Conservation (phyloP, 1,140 invertebrate genomes). For the Zaprionus lachaisei region DNA sequence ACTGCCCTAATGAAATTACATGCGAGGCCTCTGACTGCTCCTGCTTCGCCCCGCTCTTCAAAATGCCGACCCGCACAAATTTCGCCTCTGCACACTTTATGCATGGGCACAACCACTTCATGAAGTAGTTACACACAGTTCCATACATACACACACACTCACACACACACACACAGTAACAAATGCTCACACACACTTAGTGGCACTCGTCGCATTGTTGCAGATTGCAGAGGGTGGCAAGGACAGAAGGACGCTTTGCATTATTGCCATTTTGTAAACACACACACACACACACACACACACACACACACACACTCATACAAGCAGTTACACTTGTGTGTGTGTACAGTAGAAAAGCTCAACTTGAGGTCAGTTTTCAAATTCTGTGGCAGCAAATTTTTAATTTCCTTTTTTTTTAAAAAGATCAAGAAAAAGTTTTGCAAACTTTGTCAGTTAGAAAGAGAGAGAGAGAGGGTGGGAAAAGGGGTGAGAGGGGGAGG, state of each 20-base stretch:
- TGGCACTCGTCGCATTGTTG: conserved; percentile 14
- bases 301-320: conserved; percentile 7
- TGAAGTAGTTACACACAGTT: conserved; percentile 12
- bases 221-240: not conserved
- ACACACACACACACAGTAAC: not conserved
- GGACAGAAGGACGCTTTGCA: conserved; percentile 32
- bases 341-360: conserved; percentile 27
- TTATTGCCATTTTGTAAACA: conserved; percentile 53
- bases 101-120: conserved; percentile 43
- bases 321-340: not conserved
- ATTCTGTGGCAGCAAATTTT: conserved; percentile 1
- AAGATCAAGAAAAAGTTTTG: not conserved
- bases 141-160: not conserved
- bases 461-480: not conserved
- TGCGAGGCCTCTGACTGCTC: conserved; percentile 15
- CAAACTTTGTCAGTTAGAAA: not conserved
- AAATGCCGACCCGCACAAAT: conserved; percentile 60
- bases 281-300: conserved; percentile 21
- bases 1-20: conserved; percentile 82
- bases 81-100: conserved; percentile 50
- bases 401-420: not conserved
- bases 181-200: not conserved
- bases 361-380: conserved; percentile 2
- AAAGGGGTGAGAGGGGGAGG: not conserved
- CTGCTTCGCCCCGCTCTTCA: conserved; percentile 11